These are phyloP conservation scores for Drosophila falleni DNA, from an alignment of 2,888 invertebrate genomes.

Conservation along the genomic window DNA sequence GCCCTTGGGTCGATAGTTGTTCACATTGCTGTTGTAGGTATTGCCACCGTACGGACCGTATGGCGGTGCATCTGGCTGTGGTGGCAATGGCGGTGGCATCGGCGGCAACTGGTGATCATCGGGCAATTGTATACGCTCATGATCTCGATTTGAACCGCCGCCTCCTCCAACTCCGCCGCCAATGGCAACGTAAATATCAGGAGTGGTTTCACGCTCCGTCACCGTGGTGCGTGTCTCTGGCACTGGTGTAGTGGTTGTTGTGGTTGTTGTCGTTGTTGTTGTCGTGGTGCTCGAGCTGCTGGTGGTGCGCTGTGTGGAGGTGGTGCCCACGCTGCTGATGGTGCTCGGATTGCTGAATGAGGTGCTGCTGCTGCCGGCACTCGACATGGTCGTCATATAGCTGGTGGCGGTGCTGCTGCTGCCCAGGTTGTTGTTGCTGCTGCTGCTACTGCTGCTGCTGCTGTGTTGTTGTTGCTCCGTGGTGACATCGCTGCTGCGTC, in stretches of 20 bases:
- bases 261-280: conserved; percentile 61
- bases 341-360: conserved; percentile 50
- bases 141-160: conserved; percentile 50
- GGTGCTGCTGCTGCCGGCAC: conserved; percentile 57
- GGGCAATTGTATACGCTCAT: conserved; percentile 75
- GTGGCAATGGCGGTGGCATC: conserved; percentile 78
- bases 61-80: conserved; percentile 78
- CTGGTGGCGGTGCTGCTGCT: conserved; percentile 65
- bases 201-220: conserved; percentile 83
- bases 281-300: conserved; percentile 43
- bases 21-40: conserved; percentile 80
- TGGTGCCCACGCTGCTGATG: conserved; percentile 52
- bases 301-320: conserved; percentile 63
- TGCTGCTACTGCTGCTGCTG: conserved; percentile 85
- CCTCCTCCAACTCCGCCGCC: conserved; percentile 49
- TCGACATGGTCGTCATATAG: conserved; percentile 68
- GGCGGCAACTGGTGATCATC: conserved; percentile 76
- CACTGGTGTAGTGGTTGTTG: conserved; percentile 74
- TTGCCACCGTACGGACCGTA: conserved; percentile 76
- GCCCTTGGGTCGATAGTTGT: conserved; percentile 83
- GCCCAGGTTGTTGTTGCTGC: conserved; percentile 54
- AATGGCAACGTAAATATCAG: conserved; percentile 73
- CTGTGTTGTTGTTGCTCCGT: conserved; percentile 86
- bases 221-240: conserved; percentile 82
- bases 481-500: conserved; percentile 80